Evolutionary conservation across 2,797 vertebrate species (phyloP).

Genomic region (Melanotaenia maccullochi): DNA sequence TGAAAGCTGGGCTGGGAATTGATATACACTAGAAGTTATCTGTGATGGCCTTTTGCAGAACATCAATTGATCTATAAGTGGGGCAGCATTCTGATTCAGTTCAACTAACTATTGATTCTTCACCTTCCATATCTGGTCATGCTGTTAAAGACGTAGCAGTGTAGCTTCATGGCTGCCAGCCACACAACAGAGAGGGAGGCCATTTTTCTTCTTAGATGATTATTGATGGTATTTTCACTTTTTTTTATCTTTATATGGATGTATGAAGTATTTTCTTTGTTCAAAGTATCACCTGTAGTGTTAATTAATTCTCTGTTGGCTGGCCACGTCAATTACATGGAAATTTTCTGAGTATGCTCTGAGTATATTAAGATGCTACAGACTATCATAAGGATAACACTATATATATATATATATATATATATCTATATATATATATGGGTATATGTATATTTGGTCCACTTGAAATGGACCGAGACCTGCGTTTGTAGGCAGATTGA

Average conservation of each 20-base stretch:
- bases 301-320: background rate
- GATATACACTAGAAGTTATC: slow-evolving; percentile 48
- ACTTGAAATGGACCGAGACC: too few species aligned
- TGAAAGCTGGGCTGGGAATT: slow-evolving; percentile 57
- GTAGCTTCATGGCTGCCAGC: slow-evolving; percentile 15
- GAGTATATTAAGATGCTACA: slow-evolving; percentile 5
- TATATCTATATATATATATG: background rate
- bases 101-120: slow-evolving; percentile 66
- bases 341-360: background rate
- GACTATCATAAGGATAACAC: background rate
- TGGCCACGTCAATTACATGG: slow-evolving; percentile 2
- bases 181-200: background rate
- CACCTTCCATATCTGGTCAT: slow-evolving; percentile 39
- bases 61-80: slow-evolving; percentile 73
- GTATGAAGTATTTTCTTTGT: slow-evolving; percentile 15
- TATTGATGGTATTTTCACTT: background rate
- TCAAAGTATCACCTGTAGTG: background rate
- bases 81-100: slow-evolving; percentile 60
- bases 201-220: background rate
- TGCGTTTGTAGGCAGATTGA: too few species aligned
- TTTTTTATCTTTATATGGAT: slow-evolving; percentile 1
- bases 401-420: background rate
- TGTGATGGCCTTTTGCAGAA: slow-evolving; percentile 60
- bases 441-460: too few species aligned
- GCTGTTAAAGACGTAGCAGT: slow-evolving; percentile 37